Conservation (phyloP, 2,888 invertebrate species). For the Belgica antarctica region DNA sequence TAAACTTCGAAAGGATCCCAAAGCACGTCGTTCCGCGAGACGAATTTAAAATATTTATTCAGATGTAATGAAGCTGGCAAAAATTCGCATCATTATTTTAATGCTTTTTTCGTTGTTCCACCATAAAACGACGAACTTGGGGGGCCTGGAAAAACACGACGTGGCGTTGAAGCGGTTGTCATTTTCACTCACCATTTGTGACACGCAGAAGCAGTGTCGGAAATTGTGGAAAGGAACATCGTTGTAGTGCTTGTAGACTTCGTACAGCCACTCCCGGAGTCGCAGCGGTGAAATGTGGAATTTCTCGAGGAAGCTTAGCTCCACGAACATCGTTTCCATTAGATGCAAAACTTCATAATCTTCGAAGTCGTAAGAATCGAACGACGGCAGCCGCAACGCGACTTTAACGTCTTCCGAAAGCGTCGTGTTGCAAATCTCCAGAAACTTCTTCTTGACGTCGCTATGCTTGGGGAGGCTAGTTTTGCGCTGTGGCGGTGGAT, state of each 20-base stretch:
- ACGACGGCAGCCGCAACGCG: conserved; percentile 58
- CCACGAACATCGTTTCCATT: conserved; percentile 78
- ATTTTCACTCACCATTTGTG: conserved; percentile 70
- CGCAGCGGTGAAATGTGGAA: conserved; percentile 71
- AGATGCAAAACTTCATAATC: conserved; percentile 75
- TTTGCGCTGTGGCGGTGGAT: conserved; percentile 55
- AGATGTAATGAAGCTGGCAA: conserved; percentile 19
- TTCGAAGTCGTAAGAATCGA: conserved; percentile 79
- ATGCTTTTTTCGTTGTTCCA: neutral
- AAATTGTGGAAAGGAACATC: conserved; percentile 87
- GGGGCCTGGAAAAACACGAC: neutral
- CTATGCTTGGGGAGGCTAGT: conserved; percentile 57
- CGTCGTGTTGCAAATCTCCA: conserved; percentile 56
- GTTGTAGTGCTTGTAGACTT: conserved; percentile 77
- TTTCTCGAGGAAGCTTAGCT: conserved; percentile 70
- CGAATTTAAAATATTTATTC: conserved; percentile 9
- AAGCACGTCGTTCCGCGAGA: too few relatives aligned
- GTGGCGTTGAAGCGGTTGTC: neutral
- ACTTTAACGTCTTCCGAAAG: conserved; percentile 55
- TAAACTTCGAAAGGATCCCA: too few relatives aligned
- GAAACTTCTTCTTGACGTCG: conserved; percentile 55
- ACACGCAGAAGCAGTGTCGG: conserved; percentile 81
- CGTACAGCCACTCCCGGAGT: conserved; percentile 69
- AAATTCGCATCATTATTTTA: neutral
- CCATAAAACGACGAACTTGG: too few relatives aligned